Evolutionary conservation across 2,797 vertebrate species (phyloP).

Genomic region (Botia almorhae): DNA sequence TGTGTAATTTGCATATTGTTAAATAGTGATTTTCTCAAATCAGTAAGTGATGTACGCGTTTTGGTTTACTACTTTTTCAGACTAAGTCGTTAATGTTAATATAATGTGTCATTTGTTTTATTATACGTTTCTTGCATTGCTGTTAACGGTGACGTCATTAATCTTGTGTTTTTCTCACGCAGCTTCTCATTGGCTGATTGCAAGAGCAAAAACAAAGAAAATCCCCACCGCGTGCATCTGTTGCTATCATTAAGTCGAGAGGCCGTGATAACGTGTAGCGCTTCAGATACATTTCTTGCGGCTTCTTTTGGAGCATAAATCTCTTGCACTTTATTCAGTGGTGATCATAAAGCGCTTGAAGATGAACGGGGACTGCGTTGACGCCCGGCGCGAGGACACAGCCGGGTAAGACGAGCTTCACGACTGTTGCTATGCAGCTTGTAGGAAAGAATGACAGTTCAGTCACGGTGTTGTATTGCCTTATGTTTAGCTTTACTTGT

Average conservation of each 20-base stretch:
- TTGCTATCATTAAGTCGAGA: not conserved
- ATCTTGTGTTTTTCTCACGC: not conserved
- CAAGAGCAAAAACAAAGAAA: slow-evolving; percentile 22
- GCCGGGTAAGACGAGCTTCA: slow-evolving; percentile 66
- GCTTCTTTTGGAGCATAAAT: not conserved
- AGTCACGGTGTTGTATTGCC: not conserved
- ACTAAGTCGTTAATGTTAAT: not conserved
- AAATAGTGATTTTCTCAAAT: not conserved
- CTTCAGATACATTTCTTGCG: not conserved
- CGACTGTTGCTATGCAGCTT: slow-evolving; percentile 47
- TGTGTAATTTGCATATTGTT: not conserved
- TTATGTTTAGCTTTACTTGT: not conserved
- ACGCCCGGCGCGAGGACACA: slow-evolving; percentile 63
- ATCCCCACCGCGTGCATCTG: not conserved
- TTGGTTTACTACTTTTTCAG: too few species aligned
- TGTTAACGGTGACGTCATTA: not conserved
- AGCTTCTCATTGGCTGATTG: slow-evolving; percentile 24
- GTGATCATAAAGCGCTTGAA: not conserved
- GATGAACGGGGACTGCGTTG: slow-evolving; percentile 65
- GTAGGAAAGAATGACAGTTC: not conserved
- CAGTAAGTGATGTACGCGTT: not conserved
- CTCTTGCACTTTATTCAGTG: slow-evolving; percentile 13
- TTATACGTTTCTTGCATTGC: not conserved
- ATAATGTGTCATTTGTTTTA: not conserved
- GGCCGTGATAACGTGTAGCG: not conserved